Conservation (phyloP, 2,888 invertebrate species). For the Cerastoderma edule region DNA sequence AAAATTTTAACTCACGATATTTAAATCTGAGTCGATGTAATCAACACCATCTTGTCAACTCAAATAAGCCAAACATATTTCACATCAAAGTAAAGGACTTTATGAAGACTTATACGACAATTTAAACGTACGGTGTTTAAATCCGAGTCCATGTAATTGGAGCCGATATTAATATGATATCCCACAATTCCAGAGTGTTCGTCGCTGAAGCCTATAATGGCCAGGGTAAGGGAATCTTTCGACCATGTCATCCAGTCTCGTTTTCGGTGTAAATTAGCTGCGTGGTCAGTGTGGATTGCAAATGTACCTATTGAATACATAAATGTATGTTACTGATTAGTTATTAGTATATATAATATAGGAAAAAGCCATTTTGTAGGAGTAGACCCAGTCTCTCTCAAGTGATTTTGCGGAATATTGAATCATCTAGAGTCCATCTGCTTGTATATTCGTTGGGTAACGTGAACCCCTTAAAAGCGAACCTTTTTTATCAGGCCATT, state of each 20-base stretch:
- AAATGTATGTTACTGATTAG: background rate
- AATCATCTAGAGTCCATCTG: background rate
- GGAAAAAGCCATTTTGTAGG: too few relatives aligned
- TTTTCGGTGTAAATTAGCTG: slow-evolving; percentile 28
- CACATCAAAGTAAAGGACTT: too few relatives aligned
- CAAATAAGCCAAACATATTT: too few relatives aligned
- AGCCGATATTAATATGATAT: slow-evolving; percentile 53
- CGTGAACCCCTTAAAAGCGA: too few relatives aligned
- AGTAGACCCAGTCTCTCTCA: too few relatives aligned
- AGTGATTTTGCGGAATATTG: too few relatives aligned
- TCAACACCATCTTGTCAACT: too few relatives aligned
- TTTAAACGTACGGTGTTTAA: slow-evolving; percentile 40
- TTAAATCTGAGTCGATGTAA: slow-evolving; percentile 38
- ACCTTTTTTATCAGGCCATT: too few relatives aligned
- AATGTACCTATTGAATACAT: slow-evolving; percentile 53
- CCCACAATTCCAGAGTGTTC: slow-evolving; percentile 45
- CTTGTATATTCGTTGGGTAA: too few relatives aligned
- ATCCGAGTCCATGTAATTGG: slow-evolving; percentile 31
- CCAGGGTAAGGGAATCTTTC: slow-evolving; percentile 17
- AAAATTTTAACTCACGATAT: too few relatives aligned
- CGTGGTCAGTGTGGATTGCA: slow-evolving; percentile 49
- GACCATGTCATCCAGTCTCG: slow-evolving; percentile 45
- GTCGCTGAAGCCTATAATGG: slow-evolving; percentile 57
- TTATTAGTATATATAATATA: too few relatives aligned
- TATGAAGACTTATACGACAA: too few relatives aligned